Percentiles rank a stretch among this genome's conserved stretches.
Conservation (phyloP, 1,140 invertebrate genomes). For the Laupala kohalensis region DNA sequence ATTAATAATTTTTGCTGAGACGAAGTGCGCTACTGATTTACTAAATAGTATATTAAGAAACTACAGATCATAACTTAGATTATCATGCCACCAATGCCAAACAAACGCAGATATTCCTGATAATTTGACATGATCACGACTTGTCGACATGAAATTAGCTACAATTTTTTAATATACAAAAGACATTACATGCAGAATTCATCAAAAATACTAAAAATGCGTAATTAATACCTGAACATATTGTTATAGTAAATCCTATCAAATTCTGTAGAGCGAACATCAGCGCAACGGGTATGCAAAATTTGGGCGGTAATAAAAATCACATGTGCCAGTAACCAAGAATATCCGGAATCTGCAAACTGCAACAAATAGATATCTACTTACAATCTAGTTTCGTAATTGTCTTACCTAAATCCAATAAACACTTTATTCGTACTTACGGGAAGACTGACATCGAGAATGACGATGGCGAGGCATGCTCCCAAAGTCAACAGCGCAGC, state of each 20-base stretch:
- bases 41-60: no score
- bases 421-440: no score
- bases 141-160: no score
- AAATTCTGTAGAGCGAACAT: conserved; percentile 20
- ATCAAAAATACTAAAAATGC: no score
- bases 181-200: no score
- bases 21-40: no score
- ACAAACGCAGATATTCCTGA: no score
- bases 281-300: conserved; percentile 20
- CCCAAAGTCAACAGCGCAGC: conserved; percentile 15
- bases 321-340: conserved; percentile 23
- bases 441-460: conserved; percentile 17
- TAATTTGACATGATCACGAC: no score
- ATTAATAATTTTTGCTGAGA: no score
- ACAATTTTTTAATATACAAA: no score
- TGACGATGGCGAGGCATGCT: conserved; percentile 14
- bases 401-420: background rate
- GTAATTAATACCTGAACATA: conserved; percentile 21
- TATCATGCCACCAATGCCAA: no score
- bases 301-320: conserved; percentile 20
- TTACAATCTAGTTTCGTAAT: background rate
- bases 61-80: no score
- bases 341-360: conserved; percentile 23
- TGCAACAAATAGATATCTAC: background rate
- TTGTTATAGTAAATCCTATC: conserved; percentile 23